Conservation (phyloP, 2,888 invertebrate genomes). For the Stomorhina lunata region DNA sequence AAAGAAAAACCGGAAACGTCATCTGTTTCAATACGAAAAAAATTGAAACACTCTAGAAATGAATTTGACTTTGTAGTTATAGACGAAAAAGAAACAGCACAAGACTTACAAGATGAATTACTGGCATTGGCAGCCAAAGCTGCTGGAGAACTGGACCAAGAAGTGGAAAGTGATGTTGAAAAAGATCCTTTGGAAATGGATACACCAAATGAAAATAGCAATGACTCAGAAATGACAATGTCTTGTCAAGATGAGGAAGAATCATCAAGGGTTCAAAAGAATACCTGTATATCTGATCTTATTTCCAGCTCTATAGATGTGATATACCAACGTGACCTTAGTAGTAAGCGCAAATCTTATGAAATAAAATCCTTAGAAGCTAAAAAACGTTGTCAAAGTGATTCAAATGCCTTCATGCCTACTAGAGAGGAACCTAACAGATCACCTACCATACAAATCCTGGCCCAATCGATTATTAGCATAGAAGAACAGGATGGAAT, state of each 20-base stretch:
- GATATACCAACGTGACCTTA: conserved; percentile 19
- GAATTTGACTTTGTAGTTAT: conserved; percentile 40
- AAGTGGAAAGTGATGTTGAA: neutral
- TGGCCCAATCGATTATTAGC: conserved; percentile 66
- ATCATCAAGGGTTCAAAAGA: too few species aligned
- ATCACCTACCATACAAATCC: conserved; percentile 66
- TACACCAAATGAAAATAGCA: neutral
- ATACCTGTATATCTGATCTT: too few species aligned
- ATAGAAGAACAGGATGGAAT: conserved; percentile 49
- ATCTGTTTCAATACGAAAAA: neutral
- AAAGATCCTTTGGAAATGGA: neutral
- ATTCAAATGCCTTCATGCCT: conserved; percentile 67
- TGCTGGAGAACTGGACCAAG: conserved; percentile 45
- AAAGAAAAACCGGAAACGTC: neutral
- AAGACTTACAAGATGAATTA: conserved; percentile 61
- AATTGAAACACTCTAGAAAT: neutral
- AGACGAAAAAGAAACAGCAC: neutral
- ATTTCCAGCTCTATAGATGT: conserved; percentile 50
- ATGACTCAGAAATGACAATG: too few species aligned
- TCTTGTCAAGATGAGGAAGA: too few species aligned
- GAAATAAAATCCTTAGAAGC: neutral
- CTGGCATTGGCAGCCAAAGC: conserved; percentile 56
- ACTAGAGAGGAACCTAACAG: conserved; percentile 58
- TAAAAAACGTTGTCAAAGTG: neutral
- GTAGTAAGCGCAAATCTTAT: neutral